A percentile compares a stretch with the other conserved stretches of the same genome.
These are phyloP conservation scores for Triplophysa dalaica DNA, from an alignment of 2,113 vertebrate species.

Conservation along the genomic window DNA sequence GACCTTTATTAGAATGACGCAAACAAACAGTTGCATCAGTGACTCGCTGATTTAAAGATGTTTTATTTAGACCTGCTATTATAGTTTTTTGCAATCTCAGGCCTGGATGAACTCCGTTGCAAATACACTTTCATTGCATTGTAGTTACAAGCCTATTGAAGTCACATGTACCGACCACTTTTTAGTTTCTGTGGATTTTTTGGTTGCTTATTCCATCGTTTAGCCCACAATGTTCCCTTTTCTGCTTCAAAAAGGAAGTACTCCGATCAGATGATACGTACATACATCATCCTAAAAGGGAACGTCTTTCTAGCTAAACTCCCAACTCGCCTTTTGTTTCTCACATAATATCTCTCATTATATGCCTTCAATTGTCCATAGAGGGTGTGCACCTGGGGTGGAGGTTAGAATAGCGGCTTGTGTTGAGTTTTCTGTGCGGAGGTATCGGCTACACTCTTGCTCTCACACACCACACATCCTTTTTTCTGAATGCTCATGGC, in stretches of 20 bases:
- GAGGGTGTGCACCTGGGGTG: constrained; percentile 22
- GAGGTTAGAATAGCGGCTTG: neutral
- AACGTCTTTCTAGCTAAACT: constrained; percentile 14
- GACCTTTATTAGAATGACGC: too few relatives aligned
- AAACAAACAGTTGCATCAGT: too few relatives aligned
- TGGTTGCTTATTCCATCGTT: neutral
- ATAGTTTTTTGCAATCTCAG: too few relatives aligned
- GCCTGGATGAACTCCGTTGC: too few relatives aligned
- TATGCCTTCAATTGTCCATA: constrained; percentile 26
- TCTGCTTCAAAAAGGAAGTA: neutral
- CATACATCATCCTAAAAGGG: constrained; percentile 10
- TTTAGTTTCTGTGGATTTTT: neutral
- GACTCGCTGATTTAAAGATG: too few relatives aligned
- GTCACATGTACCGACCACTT: neutral
- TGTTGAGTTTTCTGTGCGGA: neutral
- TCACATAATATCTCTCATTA: constrained; percentile 18
- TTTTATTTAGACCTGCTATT: too few relatives aligned
- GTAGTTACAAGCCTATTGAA: neutral
- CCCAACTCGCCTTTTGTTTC: constrained; percentile 21
- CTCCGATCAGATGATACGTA: neutral
- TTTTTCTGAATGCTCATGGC: constrained; percentile 3
- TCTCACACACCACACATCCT: constrained; percentile 9
- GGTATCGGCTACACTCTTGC: neutral
- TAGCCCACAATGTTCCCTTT: neutral
- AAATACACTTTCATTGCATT: too few relatives aligned